Evolutionary conservation across 53 echinoderm and acorn worm species (phyloP).

Genomic region (Hippasteria phrygiana): DNA sequence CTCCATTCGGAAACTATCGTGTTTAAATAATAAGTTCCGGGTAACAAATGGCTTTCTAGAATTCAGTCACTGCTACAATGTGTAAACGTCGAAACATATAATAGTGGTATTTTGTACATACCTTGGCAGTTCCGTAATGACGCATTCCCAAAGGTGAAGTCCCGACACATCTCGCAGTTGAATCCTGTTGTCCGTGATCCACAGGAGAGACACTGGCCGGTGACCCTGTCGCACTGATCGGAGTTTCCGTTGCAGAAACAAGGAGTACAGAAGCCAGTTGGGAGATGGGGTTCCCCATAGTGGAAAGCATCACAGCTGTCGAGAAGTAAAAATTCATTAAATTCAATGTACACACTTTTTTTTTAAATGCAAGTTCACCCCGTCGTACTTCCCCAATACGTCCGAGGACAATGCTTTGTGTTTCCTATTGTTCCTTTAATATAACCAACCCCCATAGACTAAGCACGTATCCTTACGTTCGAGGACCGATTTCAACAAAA

Average conservation of each 20-base stretch:
- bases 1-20: too few species aligned
- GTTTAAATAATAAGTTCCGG: too few species aligned
- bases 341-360: background rate
- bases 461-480: too few species aligned
- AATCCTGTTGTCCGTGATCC: constrained; percentile 81
- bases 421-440: too few species aligned
- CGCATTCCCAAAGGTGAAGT: constrained; percentile 85
- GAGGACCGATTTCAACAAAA: too few species aligned
- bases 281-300: constrained; percentile 75
- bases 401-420: too few species aligned
- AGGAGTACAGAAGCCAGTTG: constrained; percentile 80
- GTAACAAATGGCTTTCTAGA: too few species aligned
- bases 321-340: background rate
- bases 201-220: constrained; percentile 88
- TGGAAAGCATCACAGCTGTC: constrained; percentile 84
- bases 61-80: too few species aligned
- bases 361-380: background rate
- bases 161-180: constrained; percentile 87
- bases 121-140: constrained; percentile 83
- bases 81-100: too few species aligned
- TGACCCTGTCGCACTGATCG: constrained; percentile 69
- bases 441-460: too few species aligned
- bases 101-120: constrained; percentile 10
- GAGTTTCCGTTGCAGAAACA: constrained; percentile 91
- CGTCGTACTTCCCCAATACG: too few species aligned